These are phyloP conservation scores for Perdita meconis DNA, from an alignment of 2,888 invertebrate species.

Conservation along the genomic window DNA sequence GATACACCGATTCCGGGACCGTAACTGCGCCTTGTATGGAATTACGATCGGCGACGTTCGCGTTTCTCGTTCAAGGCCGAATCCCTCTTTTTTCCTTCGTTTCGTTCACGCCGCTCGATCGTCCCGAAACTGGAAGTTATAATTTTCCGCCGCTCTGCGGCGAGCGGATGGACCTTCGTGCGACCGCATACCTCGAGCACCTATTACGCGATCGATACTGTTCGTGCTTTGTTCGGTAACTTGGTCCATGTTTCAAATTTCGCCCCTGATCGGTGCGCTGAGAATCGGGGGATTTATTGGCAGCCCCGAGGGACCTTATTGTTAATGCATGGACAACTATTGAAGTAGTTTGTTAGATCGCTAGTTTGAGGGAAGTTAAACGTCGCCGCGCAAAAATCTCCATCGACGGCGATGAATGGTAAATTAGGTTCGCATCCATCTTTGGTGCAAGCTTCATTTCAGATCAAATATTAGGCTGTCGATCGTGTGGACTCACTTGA, in stretches of 20 bases:
- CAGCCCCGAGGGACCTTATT: neutral
- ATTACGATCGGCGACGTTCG: constrained; percentile 46
- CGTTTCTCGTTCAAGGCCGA: constrained; percentile 37
- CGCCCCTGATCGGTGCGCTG: neutral
- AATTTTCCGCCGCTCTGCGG: constrained; percentile 7
- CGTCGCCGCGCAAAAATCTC: no score
- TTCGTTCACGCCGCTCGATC: neutral
- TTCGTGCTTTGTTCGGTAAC: constrained; percentile 24
- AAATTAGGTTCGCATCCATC: neutral
- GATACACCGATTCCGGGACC: constrained; percentile 61
- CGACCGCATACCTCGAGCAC: constrained; percentile 23
- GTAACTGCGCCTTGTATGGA: constrained; percentile 42
- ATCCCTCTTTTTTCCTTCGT: constrained; percentile 18
- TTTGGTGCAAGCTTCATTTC: no score
- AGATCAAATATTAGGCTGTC: no score
- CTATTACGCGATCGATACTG: constrained; percentile 50
- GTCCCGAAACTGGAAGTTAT: constrained; percentile 21
- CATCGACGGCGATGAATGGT: neutral
- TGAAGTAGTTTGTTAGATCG: neutral
- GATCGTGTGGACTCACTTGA: no score
- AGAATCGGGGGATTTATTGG: constrained; percentile 1
- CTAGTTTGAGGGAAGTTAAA: no score
- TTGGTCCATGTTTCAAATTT: constrained; percentile 32
- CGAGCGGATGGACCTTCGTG: constrained; percentile 7
- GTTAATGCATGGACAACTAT: neutral